These are phyloP conservation scores for Molorchus minor DNA, from an alignment of 2,888 invertebrate genomes.

Conservation along the genomic window DNA sequence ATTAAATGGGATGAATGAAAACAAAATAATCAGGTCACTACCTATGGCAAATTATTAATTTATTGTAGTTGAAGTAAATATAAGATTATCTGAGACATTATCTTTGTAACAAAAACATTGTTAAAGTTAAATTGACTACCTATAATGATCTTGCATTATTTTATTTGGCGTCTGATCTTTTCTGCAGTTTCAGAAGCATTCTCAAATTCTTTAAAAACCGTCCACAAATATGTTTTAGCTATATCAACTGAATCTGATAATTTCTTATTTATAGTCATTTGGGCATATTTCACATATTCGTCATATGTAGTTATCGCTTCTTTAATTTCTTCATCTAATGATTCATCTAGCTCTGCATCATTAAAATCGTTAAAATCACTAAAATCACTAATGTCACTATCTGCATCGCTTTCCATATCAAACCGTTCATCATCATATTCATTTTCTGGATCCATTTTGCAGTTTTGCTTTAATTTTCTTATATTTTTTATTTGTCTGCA, in stretches of 20 bases:
- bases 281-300: constrained; percentile 16
- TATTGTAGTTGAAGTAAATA: constrained; percentile 20
- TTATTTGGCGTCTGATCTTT: constrained; percentile 17
- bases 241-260: constrained; percentile 8
- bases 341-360: constrained; percentile 21
- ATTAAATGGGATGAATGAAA: no score
- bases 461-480: no score
- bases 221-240: background rate
- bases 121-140: no score
- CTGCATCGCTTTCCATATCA: background rate
- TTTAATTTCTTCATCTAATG: constrained; percentile 14
- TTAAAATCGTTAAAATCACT: constrained; percentile 5
- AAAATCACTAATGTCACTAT: constrained; percentile 1
- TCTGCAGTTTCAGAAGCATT: constrained; percentile 1
- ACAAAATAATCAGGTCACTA: constrained; percentile 24
- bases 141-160: no score
- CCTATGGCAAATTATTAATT: constrained; percentile 30
- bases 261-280: constrained; percentile 3
- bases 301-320: constrained; percentile 11
- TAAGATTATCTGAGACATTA: no score
- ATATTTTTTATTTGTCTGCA: background rate
- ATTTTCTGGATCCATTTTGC: constrained; percentile 4
- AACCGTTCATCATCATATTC: constrained; percentile 6
- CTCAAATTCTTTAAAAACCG: constrained; percentile 21
- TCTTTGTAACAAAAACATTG: no score